Percentiles rank a stretch among this genome's conserved stretches.
phyloP scores from a whole-genome alignment of 2,113 vertebrate species.

The Pachycephala philippinensis region DNA sequence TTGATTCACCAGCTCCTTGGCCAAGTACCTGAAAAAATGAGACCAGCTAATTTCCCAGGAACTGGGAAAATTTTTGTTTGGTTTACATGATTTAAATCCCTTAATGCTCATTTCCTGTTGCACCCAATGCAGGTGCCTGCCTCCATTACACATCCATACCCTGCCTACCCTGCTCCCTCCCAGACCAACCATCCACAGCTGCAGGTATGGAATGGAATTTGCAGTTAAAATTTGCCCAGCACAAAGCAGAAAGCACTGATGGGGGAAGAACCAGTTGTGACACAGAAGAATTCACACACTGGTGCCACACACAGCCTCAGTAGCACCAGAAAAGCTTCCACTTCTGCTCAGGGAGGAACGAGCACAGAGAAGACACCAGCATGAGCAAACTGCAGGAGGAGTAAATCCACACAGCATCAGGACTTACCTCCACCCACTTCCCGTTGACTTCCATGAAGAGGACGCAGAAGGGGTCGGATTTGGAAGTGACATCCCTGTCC shows the following conservation, averaged over 20 bases:
- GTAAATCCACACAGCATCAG: background rate
- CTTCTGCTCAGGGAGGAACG: fast-evolving
- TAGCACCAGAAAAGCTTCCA: background rate
- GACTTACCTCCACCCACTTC: constrained; percentile 93
- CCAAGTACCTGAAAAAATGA: background rate
- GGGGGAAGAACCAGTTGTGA: background rate
- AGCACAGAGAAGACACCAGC: background rate
- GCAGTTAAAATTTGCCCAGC: background rate
- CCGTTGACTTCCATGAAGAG: constrained; percentile 88
- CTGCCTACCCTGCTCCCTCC: background rate
- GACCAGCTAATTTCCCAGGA: background rate
- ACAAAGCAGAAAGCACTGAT: background rate
- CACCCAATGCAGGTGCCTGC: fast-evolving
- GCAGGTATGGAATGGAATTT: background rate
- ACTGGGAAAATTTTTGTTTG: background rate
- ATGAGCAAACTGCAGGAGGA: fast-evolving
- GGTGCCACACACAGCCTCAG: fast-evolving
- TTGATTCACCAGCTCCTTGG: background rate
- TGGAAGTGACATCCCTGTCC: constrained; percentile 95
- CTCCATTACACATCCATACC: background rate
- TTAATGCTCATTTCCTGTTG: background rate
- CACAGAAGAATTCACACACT: background rate
- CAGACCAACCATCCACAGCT: background rate
- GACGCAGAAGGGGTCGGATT: constrained; percentile 97
- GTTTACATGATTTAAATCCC: background rate